phyloP scores from a whole-genome alignment of 2,797 vertebrate genomes.

The Macroramphosus scolopax region DNA sequence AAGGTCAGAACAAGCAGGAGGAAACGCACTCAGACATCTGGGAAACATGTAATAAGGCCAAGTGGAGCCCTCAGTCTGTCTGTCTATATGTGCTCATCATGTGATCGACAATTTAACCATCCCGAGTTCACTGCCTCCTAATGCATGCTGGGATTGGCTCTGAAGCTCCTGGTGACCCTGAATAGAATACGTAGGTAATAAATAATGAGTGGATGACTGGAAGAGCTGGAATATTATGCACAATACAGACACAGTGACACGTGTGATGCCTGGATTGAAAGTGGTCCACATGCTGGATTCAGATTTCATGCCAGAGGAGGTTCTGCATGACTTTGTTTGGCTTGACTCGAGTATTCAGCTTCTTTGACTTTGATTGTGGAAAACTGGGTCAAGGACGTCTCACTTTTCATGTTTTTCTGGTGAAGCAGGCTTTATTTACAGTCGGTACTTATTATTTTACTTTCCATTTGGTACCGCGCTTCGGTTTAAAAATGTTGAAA shows the following conservation, averaged over 20 bases:
- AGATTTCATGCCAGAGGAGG: constrained; percentile 41
- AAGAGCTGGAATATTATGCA: constrained; percentile 19
- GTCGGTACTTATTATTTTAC: too few species aligned
- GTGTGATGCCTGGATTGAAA: constrained; percentile 35
- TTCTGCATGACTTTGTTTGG: constrained; percentile 30
- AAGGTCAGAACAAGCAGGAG: constrained; percentile 8
- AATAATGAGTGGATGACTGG: constrained; percentile 21
- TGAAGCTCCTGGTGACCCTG: constrained; percentile 10
- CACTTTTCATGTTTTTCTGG: constrained; percentile 28
- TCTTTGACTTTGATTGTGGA: constrained; percentile 16
- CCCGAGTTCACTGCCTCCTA: constrained; percentile 23
- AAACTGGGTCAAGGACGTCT: constrained; percentile 43
- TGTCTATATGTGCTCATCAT: neutral
- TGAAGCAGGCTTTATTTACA: constrained; percentile 11
- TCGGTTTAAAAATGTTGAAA: constrained; percentile 17
- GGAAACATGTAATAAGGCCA: too few species aligned
- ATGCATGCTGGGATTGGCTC: constrained; percentile 22
- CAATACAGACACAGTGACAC: constrained; percentile 31
- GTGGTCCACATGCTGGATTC: constrained; percentile 40
- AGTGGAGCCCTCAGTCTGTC: neutral
- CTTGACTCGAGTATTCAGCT: constrained; percentile 19
- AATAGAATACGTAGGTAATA: constrained; percentile 33
- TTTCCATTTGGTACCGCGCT: neutral
- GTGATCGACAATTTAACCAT: too few species aligned
- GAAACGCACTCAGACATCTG: neutral